Base-by-base conservation (phyloP, 2,113 vertebrate genomes). In the Sapayoa aenigma region DNA sequence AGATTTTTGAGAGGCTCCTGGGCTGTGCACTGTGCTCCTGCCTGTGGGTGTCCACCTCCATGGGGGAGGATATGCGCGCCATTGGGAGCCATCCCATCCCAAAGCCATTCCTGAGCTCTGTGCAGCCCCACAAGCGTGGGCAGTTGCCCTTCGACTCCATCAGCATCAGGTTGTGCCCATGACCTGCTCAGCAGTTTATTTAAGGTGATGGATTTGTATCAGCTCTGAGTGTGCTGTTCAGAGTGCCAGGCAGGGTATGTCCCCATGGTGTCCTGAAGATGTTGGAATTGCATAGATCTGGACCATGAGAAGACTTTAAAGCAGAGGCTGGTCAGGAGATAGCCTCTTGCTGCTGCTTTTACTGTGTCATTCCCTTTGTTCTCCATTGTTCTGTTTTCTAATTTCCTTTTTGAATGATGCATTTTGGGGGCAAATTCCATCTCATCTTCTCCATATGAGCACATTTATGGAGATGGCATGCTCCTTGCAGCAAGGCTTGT, bases 401-500 rank as follows among this genome's bases (percentile, higher is more conserved):
- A 0, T 62, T 81, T 84, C 6, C 3, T 58, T 86, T 77, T 42
- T 2, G 17, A 22, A 30, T 68, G 31, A 30, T 28, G 25, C 14
- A 4, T 47, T 89, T 6, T 33, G 6, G n/a, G 25, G 19, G 10
- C 11, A 67, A 69, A 37, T 55, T 71, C 23, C 0, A 0, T 24
- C 35, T 42, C 4, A 2, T 30, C 14, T 67, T 41, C 0, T 1
- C 9, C 1, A 2, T n/a, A 16, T 3, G 12, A 37, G 21, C 28
- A 19, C 24, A 58, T 16, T 25, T 63, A 22, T 10, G 16, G 12
- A 11, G 27, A 17, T 5, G 2, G 15, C 0, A 0, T 65, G 9
- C 8, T 77, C 6, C 24, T 31, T 1, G 2, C 1, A 4, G 28
- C 49, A 63, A 30, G 8, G 17, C 49, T 85, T 0, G 0, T 21